Evolutionary conservation across 1,140 invertebrate genomes (phyloP).

Genomic region (Drosophila lacteicornis): DNA sequence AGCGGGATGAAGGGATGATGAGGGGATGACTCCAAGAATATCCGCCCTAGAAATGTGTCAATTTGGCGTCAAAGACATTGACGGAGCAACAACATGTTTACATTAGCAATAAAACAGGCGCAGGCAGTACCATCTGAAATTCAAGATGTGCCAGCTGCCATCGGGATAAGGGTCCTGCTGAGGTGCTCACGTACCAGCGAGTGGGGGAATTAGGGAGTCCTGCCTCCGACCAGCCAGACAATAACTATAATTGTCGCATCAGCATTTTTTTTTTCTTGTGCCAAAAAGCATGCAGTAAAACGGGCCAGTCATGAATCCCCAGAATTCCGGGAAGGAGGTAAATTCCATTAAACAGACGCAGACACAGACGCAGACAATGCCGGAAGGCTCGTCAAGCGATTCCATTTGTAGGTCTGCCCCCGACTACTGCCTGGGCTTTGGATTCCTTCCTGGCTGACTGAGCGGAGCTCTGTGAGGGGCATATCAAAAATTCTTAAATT

Average conservation of each 20-base stretch:
- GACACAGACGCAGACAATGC: conserved; percentile 46
- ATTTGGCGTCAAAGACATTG: conserved; percentile 75
- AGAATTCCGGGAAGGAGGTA: conserved; percentile 19
- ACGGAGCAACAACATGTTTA: conserved; percentile 70
- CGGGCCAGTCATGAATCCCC: conserved; percentile 41
- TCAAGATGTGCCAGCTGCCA: conserved; percentile 51
- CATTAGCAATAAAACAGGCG: conserved; percentile 76
- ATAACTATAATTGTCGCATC: conserved; percentile 82
- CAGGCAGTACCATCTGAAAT: conserved; percentile 60
- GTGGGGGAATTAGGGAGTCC: conserved; percentile 17
- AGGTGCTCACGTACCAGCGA: conserved; percentile 62
- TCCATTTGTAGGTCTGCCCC: conserved; percentile 58
- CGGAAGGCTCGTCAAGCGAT: conserved; percentile 67
- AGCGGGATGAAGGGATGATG: conserved; percentile 14
- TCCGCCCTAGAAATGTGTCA: conserved; percentile 68
- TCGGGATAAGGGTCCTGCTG: conserved; percentile 11
- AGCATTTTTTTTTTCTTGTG: conserved; percentile 68
- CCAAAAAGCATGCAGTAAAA: conserved; percentile 68
- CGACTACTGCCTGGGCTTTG: conserved; percentile 2
- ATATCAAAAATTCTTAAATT: conserved; percentile 71
- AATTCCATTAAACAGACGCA: conserved; percentile 72
- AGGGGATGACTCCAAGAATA: conserved; percentile 15
- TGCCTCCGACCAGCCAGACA: conserved; percentile 66
- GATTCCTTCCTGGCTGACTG: conserved; percentile 16
- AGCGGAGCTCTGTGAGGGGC: conserved; percentile 20